phyloP scores from a whole-genome alignment of 2,797 vertebrate genomes.

The Morelia viridis region DNA sequence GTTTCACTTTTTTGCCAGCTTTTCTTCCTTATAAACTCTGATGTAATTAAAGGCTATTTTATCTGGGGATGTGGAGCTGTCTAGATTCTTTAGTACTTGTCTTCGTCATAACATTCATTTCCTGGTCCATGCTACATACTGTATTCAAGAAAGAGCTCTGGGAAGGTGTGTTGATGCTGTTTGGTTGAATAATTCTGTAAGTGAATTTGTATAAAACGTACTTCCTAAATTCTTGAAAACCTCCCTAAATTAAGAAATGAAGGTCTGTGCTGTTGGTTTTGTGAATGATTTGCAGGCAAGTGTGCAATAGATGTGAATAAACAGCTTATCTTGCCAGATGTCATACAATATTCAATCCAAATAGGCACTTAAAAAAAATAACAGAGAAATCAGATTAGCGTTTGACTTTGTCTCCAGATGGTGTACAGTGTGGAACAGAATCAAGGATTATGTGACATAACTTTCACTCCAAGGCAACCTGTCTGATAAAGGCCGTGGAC shows the following conservation, averaged over 20 bases:
- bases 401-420: slow-evolving; percentile 68
- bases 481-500: slow-evolving; percentile 56
- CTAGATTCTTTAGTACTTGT: slow-evolving; percentile 11
- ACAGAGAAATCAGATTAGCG: slow-evolving; percentile 68
- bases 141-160: slow-evolving; percentile 18
- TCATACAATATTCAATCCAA: slow-evolving; percentile 41
- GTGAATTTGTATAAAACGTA: slow-evolving; percentile 15
- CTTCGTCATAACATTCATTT: slow-evolving; percentile 1
- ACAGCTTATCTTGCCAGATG: slow-evolving; percentile 46
- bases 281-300: slow-evolving; percentile 41
- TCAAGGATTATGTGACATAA: slow-evolving; percentile 61
- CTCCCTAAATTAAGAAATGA: slow-evolving; percentile 37
- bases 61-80: slow-evolving; percentile 8
- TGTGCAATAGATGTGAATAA: slow-evolving; percentile 41
- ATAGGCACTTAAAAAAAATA: slow-evolving; percentile 40
- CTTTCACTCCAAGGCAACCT: slow-evolving; percentile 71
- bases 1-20: slow-evolving; percentile 27
- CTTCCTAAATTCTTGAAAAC: slow-evolving; percentile 30
- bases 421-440: slow-evolving; percentile 57
- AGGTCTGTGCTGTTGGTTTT: slow-evolving; percentile 42
- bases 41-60: slow-evolving; percentile 5
- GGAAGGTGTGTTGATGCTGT: background rate
- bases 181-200: slow-evolving; percentile 18
- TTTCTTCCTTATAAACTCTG: slow-evolving; percentile 27
- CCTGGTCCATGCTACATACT: slow-evolving; percentile 11